A percentile compares a stretch with the other conserved stretches of the same genome.
These are phyloP conservation scores for Drosophila novamexicana DNA, from an alignment of 1,140 invertebrate species.

Conservation along the genomic window DNA sequence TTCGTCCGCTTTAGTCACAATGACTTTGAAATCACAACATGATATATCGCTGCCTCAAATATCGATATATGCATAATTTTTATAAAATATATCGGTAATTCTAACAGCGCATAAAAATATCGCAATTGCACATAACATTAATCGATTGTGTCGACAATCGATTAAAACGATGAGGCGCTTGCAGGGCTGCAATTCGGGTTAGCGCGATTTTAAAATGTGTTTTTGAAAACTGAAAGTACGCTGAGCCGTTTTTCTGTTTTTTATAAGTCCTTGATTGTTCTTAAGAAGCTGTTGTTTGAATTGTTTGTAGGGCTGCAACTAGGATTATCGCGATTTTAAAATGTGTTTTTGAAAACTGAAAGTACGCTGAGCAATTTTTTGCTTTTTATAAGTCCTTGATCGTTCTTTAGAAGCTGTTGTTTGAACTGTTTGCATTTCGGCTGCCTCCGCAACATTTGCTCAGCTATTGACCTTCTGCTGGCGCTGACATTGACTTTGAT, in stretches of 20 bases:
- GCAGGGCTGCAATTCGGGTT: background rate
- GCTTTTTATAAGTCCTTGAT: background rate
- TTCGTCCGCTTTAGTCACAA: background rate
- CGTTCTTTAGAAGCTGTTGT: background rate
- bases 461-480: constrained; percentile 57
- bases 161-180: background rate
- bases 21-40: background rate
- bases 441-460: constrained; percentile 36
- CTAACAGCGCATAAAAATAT: too few relatives aligned
- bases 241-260: too few relatives aligned
- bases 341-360: background rate
- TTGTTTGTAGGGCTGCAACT: constrained; percentile 11
- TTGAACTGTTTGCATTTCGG: constrained; percentile 22
- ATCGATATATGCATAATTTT: too few relatives aligned
- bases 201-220: background rate
- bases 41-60: too few relatives aligned
- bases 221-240: background rate
- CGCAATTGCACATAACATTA: too few relatives aligned
- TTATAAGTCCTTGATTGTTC: background rate
- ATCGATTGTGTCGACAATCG: background rate
- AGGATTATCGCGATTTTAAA: background rate
- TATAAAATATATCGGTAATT: too few relatives aligned
- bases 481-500: constrained; percentile 55
- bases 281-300: background rate
- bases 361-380: background rate